Base-by-base conservation (phyloP, 2,113 vertebrate genomes). In the Oreochromis aureus region DNA sequence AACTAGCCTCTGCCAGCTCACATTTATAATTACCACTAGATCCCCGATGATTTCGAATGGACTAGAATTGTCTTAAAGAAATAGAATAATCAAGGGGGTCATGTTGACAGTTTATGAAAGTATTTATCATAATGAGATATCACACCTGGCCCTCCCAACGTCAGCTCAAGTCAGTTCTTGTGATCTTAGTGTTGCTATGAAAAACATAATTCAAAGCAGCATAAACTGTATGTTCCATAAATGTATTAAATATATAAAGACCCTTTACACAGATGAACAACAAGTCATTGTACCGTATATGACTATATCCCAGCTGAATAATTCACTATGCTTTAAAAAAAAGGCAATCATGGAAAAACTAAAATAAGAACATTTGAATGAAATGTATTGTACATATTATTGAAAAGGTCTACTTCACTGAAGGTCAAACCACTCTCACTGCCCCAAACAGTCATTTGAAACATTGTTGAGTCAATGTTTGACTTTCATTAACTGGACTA, bases 301-400 rank as follows among this genome's bases (percentile, higher is more conserved):
- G 73, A 87, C 55, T 76, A 89, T 30, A 88, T 58, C 84, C 88
- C 89, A 87, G 83, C 83, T 90, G 82, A 90, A 80, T 78, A 39
- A 91, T n/a, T 87, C 80, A 85, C 79, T 88, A 85, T 82, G 89
- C 90, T 91, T 94, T 91, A 91, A 92, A 87, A 92, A 41, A 86
- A 82, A 89, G 69, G 55, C 86, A 86, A 81, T 84, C 73, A 84
- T 83, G 73, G 76, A 78, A 34, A 81, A 54, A 46, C 56, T 6
- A 80, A 89, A 89, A 89, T 79, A 80, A 83, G 73, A 88, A 89
- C 83, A 91, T 80, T 54, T 87, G 87, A 91, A 88, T 89, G 90
- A 91, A 91, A 66, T 51, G 82, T 81, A 84, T 92, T 94, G 94
- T 96, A 95, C 89, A 96, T 95, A 94, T 92, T 92, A 81, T 69